Evolutionary conservation across 2,888 invertebrate species (phyloP).

Genomic region (Eulithis prunata): DNA sequence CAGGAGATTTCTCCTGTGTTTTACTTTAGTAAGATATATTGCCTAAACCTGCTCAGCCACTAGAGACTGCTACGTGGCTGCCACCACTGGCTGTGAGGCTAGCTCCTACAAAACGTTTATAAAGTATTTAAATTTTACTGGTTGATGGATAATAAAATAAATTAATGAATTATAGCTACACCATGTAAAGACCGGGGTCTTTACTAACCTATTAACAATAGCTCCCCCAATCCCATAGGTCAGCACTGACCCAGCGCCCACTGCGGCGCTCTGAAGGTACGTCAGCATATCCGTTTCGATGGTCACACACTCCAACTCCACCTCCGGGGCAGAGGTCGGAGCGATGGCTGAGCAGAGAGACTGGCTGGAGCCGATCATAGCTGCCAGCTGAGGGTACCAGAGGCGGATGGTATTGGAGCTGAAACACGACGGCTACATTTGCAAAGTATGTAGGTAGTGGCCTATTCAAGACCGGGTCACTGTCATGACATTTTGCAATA

Average conservation of each 20-base stretch:
- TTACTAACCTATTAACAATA: constrained; percentile 64
- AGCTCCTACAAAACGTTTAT: no score
- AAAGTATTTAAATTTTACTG: no score
- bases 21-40: no score
- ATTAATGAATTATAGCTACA: no score
- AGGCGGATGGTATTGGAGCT: constrained; percentile 92
- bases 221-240: constrained; percentile 85
- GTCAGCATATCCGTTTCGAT: constrained; percentile 84
- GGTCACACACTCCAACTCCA: constrained; percentile 58
- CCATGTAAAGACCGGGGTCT: no score
- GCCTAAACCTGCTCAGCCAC: no score
- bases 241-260: constrained; percentile 85
- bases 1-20: constrained; percentile 8
- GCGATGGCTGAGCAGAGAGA: constrained; percentile 72
- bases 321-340: constrained; percentile 44
- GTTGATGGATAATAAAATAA: no score
- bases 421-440: constrained; percentile 33
- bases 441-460: no score
- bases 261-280: constrained; percentile 88
- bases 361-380: constrained; percentile 82
- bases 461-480: no score
- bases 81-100: no score
- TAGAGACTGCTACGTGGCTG: no score
- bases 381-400: constrained; percentile 94
- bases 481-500: no score